Evolutionary conservation across 2,797 vertebrate genomes (phyloP).

Genomic region (Siniperca scherzeri): DNA sequence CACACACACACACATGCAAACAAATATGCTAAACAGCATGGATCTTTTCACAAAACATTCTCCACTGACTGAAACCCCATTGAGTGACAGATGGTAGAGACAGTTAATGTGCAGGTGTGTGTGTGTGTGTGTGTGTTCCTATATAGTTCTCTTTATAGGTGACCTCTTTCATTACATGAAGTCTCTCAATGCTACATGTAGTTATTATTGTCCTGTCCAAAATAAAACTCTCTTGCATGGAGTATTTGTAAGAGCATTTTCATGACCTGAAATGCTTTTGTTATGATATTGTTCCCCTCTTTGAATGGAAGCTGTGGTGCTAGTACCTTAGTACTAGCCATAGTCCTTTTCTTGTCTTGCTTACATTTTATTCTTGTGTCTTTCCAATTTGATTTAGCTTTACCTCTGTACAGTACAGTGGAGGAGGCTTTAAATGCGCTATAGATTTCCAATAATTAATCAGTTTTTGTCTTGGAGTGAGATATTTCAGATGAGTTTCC

Average conservation of each 20-base stretch:
- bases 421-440: background rate
- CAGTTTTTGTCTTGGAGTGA: conserved; percentile 5
- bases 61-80: conserved; percentile 55
- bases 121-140: background rate
- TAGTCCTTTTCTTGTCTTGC: background rate
- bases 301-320: background rate
- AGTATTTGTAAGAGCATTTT: background rate
- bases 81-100: conserved; percentile 73
- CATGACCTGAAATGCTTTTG: background rate
- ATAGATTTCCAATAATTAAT: conserved; percentile 43
- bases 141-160: background rate
- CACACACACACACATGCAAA: background rate
- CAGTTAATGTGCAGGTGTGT: conserved; percentile 38
- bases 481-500: conserved; percentile 22
- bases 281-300: background rate
- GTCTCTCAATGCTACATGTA: background rate
- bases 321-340: background rate
- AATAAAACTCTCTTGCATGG: background rate
- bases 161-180: background rate
- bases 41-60: conserved; percentile 52
- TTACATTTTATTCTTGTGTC: background rate
- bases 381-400: background rate
- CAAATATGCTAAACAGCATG: conserved; percentile 61
- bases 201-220: background rate
- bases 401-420: background rate